These are phyloP conservation scores for Phaethornis superciliosus DNA, from an alignment of 2,113 vertebrate genomes.

Conservation along the genomic window DNA sequence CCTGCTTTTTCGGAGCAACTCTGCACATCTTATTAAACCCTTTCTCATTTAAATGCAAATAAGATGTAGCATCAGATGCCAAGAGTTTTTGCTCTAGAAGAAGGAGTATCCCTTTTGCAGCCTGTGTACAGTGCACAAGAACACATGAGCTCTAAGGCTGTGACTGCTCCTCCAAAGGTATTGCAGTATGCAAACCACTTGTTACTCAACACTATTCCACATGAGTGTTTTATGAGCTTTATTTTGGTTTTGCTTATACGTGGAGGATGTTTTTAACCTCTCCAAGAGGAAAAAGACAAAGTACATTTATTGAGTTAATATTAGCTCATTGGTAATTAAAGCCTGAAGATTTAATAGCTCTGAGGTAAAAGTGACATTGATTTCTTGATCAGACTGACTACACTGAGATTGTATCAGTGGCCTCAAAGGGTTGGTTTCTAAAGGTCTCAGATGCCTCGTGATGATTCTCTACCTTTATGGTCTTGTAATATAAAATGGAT, in stretches of 20 bases:
- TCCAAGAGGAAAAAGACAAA: not conserved
- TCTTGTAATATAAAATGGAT: not conserved
- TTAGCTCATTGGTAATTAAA: not conserved
- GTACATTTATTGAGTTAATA: not conserved
- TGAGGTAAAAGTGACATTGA: not conserved
- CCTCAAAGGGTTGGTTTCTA: not conserved
- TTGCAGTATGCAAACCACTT: not conserved
- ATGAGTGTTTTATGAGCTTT: not conserved
- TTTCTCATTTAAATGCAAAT: not conserved
- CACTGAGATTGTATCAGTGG: not conserved
- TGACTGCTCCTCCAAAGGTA: not conserved
- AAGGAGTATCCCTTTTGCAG: not conserved
- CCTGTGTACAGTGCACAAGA: not conserved
- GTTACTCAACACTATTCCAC: fast-evolving
- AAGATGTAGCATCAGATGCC: not conserved
- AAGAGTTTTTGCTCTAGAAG: not conserved
- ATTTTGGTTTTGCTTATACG: not conserved
- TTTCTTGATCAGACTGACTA: not conserved
- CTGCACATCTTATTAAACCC: not conserved
- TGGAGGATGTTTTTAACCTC: not conserved
- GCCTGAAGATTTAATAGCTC: not conserved
- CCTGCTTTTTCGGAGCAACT: not conserved
- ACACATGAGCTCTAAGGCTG: not conserved
- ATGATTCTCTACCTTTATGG: not conserved
- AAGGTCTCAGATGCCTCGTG: not conserved